A percentile compares a stretch with the other conserved stretches of the same genome.
Evolutionary conservation across 2,113 vertebrate genomes (phyloP).

Genomic region (Lichenostomus cassidix): DNA sequence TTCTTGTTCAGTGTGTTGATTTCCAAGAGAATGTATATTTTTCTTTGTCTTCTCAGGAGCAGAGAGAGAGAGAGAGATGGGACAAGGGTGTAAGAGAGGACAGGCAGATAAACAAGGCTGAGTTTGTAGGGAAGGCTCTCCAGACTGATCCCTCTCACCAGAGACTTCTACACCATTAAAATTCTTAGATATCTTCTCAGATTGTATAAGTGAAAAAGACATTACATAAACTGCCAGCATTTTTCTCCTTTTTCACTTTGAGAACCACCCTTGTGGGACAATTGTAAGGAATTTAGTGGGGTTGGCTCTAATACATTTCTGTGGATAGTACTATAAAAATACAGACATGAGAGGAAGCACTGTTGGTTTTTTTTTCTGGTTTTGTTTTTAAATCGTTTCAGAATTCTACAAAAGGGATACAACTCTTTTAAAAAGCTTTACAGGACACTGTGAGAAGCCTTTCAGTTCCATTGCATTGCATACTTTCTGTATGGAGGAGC

Average conservation of each 20-base stretch:
- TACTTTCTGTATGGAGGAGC: not conserved
- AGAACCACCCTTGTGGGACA: constrained; percentile 33
- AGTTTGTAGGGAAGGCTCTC: not conserved
- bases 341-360: not conserved
- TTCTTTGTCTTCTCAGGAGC: not conserved
- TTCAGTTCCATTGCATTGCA: not conserved
- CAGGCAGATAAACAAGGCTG: not conserved
- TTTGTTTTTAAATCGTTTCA: not conserved
- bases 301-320: not conserved
- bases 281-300: constrained; percentile 24
- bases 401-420: not conserved
- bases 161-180: not conserved
- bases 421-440: not conserved
- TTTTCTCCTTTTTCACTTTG: constrained; percentile 25
- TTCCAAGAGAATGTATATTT: not conserved
- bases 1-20: not conserved
- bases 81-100: not conserved
- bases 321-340: not conserved
- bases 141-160: not conserved
- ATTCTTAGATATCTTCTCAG: constrained; percentile 4
- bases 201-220: constrained; percentile 23
- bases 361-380: not conserved
- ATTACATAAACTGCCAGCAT: constrained; percentile 3
- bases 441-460: not conserved
- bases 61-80: not conserved